A percentile compares a stretch with the other conserved stretches of the same genome.
Evolutionary conservation across 2,113 vertebrate genomes (phyloP).

Genomic region (Ahaetulla prasina): DNA sequence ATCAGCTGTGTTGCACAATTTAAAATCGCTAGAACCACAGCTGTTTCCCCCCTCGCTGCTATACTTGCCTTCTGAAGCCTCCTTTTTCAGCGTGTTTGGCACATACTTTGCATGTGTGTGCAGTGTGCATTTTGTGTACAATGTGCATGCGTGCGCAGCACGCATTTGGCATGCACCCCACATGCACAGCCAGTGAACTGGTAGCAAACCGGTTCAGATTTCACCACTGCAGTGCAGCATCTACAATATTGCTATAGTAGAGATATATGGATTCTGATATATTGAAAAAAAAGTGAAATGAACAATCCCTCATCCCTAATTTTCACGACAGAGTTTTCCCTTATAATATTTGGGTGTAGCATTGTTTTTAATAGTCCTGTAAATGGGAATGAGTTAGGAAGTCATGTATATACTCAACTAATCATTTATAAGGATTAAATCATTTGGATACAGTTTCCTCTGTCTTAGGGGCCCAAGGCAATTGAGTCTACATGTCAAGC

Average conservation of each 20-base stretch:
- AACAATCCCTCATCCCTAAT: background rate
- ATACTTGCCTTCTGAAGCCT: too few relatives aligned
- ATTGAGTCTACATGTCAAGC: background rate
- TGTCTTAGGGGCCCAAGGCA: background rate
- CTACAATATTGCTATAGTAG: background rate
- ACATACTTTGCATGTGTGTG: too few relatives aligned
- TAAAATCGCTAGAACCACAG: too few relatives aligned
- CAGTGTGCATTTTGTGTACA: too few relatives aligned
- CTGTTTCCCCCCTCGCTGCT: too few relatives aligned
- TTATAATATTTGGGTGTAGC: background rate
- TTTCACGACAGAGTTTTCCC: background rate
- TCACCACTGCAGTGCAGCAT: background rate
- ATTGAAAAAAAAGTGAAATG: background rate
- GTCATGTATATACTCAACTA: background rate
- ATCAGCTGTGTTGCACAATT: too few relatives aligned
- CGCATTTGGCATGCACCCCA: too few relatives aligned
- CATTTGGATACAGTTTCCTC: background rate
- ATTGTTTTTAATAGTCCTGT: background rate
- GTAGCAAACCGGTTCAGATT: too few relatives aligned
- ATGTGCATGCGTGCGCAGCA: too few relatives aligned
- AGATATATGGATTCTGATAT: background rate
- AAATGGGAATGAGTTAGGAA: background rate
- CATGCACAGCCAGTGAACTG: too few relatives aligned
- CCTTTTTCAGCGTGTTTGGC: too few relatives aligned
- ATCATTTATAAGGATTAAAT: background rate